Base-by-base conservation (phyloP, 1,140 invertebrate genomes). In the Zaprionus capensis region DNA sequence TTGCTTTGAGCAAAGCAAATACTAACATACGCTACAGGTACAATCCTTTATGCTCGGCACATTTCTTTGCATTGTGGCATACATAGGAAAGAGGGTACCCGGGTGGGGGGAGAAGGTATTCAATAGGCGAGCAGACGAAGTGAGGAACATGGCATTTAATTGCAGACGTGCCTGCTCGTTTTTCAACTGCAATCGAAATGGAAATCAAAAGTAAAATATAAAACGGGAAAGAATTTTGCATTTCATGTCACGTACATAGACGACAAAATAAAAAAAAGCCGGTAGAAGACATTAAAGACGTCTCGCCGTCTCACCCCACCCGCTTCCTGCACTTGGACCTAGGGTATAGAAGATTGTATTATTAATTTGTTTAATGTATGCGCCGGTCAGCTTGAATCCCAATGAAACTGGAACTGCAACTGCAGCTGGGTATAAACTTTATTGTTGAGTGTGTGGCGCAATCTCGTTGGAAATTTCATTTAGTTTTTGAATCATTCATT, bases 311-410 rank as follows among this genome's bases (percentile, higher is more conserved):
- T 22, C 15, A 36, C 31, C 9, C 56, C 24, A 15, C 44, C 36
- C 36, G 15, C 34, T 57, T 31, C 46, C 38, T 44, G 41, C 64
- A 58, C 41, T 38, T 46, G 38, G 20, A 59, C 46, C 41, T 17
- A 36, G 46, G 20, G 53, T 59, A 66, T 31, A 70, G 46, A 34
- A 55, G 53, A 61, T 69, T 81, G 74, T 15, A 68, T 78, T 61
- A 76, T 68, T 82, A 82, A 82, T 82, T 82, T 78, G 80, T 68
- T 68, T 53, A 67, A 64, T 71, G 34, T 76, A 78, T 76, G 71
- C 66, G 17, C 28, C 9, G 41, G 15, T 46, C 41, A 17, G 41
- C n/a, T 17, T 6, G 15, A 5, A n/a, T 44, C 41, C 0, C 41
- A 9, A 31, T 2, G 28, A 31, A 59, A 55, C 46, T 69, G 49